Evolutionary conservation across 2,888 invertebrate species (phyloP), one percentile per base, ranked within the genome.

Genomic region (Amaurobius ferox): DNA sequence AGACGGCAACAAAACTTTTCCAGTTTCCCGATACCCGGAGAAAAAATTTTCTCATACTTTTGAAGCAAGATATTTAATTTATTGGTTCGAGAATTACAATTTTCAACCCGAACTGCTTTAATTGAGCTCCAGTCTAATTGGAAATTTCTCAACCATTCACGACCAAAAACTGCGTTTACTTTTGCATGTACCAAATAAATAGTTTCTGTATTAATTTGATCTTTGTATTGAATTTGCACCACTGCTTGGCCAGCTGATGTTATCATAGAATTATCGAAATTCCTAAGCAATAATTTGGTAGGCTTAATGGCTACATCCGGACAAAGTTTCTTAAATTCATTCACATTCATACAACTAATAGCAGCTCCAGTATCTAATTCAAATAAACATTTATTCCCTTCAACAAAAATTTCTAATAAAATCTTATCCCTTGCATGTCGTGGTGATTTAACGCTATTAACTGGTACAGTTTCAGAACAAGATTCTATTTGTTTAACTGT

Each of bases 401-500:
- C 55, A 74, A 74, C 74, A 74, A 74, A 74, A 74, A 64, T 74
- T 74, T 74, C 64, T 74, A 74, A 62, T 74, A 74, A 74, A 74
- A 74, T 74, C 74, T 74, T 74, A 74, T 74, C 74, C 74, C 62
- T 74, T 74, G 74, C 74, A 74, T 64, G 74, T 74, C 62, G 74
- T 74, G 74, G 74, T 74, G 74, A 74, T 74, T 74, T 74, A 74
- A 74, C 74, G 74, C 74, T 74, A 74, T 74, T 74, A 74, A 74
- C 74, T 74, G 74, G 62, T 64, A 61, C 62, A 62, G 62, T 62
- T 62, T 62, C 28, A 62, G 0, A 62, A 26, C 67, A 67, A 67
- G 67, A 67, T 67, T 67, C 67, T 67, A 67, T 67, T 67, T 67
- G 67, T 67, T 67, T 67, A 67, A 67, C 67, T 67, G 67, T 67